Base-by-base conservation (phyloP, 2,797 vertebrate species). In the Macropodus opercularis region DNA sequence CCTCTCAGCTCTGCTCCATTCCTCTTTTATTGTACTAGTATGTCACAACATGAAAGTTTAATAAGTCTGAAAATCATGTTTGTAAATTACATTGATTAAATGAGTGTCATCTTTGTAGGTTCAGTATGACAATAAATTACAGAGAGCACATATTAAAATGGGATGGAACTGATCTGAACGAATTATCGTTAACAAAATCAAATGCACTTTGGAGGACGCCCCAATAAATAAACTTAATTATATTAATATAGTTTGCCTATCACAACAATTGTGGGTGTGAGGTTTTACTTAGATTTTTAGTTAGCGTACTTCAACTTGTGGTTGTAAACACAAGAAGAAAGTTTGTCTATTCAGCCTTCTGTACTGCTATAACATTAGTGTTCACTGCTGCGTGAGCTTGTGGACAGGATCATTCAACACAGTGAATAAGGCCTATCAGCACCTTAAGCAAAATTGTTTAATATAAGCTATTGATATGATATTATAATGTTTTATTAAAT, bases 1-100 rank as follows among this genome's bases (percentile, higher is more conserved):
- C 26, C 38, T 18, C 19, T 19, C 10, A 11, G 31, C 36, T 11
- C 51, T 23, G 21, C 40, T 13, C 13, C 17, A 34, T 39, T 66
- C 50, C 11, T 8, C 32, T 19, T 60, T 49, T 64, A 38, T 56
- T 56, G 35, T 31, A 34, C 71, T 26, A 50, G 26, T 66, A 39
- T 63, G 47, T 3, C 63, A 44, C 24, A 42, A 56, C 59, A 66
- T 75, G 58, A 70, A 38, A 14, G 49, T 67, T 59, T 78, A 81
- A 85, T 81, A 60, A 80, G 75, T 75, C 74, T 73, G 71, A 70
- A 75, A 81, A 84, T 84, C 74, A 62, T 75, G 47, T 14, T 46
- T 55, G 72, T 59, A 80, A 77, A 72, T 72, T 46, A 49, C 36
- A 44, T 49, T 63, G 5, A 57, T 34, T 53, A 55, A 60, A 62